Conservation (phyloP, 2,888 invertebrate species). For the Barypeithes pellucidus region DNA sequence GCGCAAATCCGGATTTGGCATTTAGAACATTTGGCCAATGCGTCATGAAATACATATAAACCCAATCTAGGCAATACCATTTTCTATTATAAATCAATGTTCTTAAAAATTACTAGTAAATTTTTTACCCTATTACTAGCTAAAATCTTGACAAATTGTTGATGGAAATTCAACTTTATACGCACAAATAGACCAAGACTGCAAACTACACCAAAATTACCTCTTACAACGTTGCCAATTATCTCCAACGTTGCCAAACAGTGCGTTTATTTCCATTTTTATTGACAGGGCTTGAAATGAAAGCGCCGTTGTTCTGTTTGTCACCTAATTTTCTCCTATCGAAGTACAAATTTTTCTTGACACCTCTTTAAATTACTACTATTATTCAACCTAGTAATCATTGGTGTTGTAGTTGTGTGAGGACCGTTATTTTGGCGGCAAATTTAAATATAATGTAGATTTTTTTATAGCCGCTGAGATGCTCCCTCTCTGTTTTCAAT, state of each 20-base stretch:
- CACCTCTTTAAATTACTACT: conserved; percentile 59
- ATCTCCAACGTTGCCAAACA: conserved; percentile 47
- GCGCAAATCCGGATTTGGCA: neutral
- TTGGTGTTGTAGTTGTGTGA: conserved; percentile 68
- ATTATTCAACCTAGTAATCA: conserved; percentile 64
- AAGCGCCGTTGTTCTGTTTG: conserved; percentile 57
- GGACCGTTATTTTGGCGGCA: conserved; percentile 59
- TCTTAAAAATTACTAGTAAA: conserved; percentile 33
- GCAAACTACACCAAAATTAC: conserved; percentile 51
- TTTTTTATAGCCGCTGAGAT: conserved; percentile 64
- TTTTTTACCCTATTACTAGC: conserved; percentile 28
- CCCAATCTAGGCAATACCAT: conserved; percentile 13
- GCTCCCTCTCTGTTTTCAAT: conserved; percentile 71
- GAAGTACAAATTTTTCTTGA: conserved; percentile 69
- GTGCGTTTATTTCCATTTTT: conserved; percentile 23
- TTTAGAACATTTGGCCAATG: neutral
- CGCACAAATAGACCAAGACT: conserved; percentile 53
- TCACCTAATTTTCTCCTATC: conserved; percentile 64
- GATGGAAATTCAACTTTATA: conserved; percentile 33
- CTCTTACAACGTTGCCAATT: conserved; percentile 50
- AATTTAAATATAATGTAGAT: conserved; percentile 53
- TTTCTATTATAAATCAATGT: conserved; percentile 34
- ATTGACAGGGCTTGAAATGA: conserved; percentile 20
- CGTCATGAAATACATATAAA: conserved; percentile 1
- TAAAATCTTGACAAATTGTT: conserved; percentile 39